Evolutionary conservation across 2,888 invertebrate species (phyloP), one percentile per base, ranked within the genome.

Genomic region (Drosophila niveifrons): DNA sequence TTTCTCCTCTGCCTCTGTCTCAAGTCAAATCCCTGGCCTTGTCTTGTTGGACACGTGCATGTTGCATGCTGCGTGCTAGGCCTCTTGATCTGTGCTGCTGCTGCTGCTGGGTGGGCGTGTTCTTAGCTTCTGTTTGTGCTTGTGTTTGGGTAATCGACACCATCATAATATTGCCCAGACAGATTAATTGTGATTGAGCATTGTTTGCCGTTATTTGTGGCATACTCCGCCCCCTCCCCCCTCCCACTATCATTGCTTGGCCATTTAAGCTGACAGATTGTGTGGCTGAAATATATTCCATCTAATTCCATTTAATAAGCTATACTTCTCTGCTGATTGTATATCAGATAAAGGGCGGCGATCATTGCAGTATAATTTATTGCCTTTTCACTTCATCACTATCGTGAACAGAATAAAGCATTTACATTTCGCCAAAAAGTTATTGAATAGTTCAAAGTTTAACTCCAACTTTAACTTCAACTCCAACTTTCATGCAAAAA

Each of bases 131-230:
- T 82, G 71, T 66, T 79, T 71, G 66, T 78, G 51, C 76, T 71
- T 71, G 66, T 78, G 51, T 76, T 71, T 81, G 75, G 73, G 82
- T 71, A 87, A 84, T 86, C 82, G 85, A 89, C 82, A 86, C 78
- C 72, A 76, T 86, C 88, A 89, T 78, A 86, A 87, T 84, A 78
- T 71, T 84, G 66, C 58, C 57, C 41, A 63, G 70, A 57, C 64
- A 66, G 88, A 87, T 84, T 84, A 84, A 81, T 84, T 84, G 44
- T 63, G 56, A 48, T 44, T 47, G 62, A 23, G 18, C 39, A 28
- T 46, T 62, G 58, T 63, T 47, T 66, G 62, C 56, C 34, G 44
- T 61, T 48, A 57, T 62, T 64, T 71, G 68, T 64, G 71, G 72
- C 75, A 73, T 82, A 71, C 55, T 28, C 46, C 43, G 3, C 44